Evolutionary conservation across 2,113 vertebrate genomes (phyloP).

Genomic region (Oenanthe oenanthe): DNA sequence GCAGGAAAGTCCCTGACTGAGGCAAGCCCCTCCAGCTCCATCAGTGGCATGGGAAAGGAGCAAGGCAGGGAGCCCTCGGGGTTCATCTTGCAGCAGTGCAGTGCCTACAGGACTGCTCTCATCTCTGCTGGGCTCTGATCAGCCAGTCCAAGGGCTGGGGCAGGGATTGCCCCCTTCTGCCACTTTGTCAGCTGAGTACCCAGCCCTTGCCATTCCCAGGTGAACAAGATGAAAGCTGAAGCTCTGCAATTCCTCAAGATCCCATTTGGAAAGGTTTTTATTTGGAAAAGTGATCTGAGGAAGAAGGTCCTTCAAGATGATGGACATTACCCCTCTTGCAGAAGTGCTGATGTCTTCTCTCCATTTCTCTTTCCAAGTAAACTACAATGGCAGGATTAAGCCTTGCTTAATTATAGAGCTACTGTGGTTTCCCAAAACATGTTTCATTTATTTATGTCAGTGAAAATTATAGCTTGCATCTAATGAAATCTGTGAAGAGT

Average conservation of each 20-base stretch:
- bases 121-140: not conserved
- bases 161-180: not conserved
- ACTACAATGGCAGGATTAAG: not conserved
- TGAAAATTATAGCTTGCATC: not conserved
- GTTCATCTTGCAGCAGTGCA: not conserved
- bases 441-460: not conserved
- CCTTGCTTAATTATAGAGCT: not conserved
- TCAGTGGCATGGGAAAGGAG: not conserved
- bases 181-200: not conserved
- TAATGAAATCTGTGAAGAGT: not conserved
- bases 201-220: not conserved
- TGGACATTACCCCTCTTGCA: not conserved
- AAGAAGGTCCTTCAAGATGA: not conserved
- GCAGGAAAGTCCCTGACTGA: not conserved
- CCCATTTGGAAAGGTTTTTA: not conserved
- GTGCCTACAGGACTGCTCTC: not conserved
- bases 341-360: not conserved
- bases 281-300: not conserved
- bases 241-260: not conserved
- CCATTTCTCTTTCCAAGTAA: not conserved
- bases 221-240: not conserved
- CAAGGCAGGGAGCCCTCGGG: fast-evolving
- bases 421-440: not conserved
- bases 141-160: not conserved
- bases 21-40: not conserved